Conservation (phyloP, 2,113 vertebrate genomes). For the Nyctereutes procyonoides region DNA sequence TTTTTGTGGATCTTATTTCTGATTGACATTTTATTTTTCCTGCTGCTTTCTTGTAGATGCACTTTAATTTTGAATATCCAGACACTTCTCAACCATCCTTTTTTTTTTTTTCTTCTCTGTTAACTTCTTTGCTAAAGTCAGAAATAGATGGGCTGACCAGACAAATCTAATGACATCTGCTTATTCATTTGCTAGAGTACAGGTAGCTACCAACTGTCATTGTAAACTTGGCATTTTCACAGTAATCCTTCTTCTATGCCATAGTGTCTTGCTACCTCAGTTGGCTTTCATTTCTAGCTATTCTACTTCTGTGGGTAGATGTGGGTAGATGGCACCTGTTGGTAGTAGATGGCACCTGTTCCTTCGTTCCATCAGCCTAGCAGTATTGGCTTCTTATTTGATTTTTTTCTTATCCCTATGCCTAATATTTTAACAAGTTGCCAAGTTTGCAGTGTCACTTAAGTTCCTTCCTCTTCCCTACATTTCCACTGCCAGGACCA, state of each 20-base stretch:
- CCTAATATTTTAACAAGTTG: constrained; percentile 26
- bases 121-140: neutral
- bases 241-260: neutral
- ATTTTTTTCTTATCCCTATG: neutral
- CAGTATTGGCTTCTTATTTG: constrained; percentile 25
- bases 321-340: constrained; percentile 4
- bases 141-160: neutral
- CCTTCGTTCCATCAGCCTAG: neutral
- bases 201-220: neutral
- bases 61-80: neutral
- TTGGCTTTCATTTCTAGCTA: constrained; percentile 48
- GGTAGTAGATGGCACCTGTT: neutral
- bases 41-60: neutral
- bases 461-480: neutral
- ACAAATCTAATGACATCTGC: neutral
- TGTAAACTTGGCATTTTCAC: neutral
- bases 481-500: neutral
- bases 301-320: constrained; percentile 18
- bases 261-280: neutral
- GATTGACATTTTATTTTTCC: neutral
- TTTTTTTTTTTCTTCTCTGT: neutral
- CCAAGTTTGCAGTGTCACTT: neutral
- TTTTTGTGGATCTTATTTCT: neutral
- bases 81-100: neutral
- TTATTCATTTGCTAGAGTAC: neutral